phyloP scores from a whole-genome alignment of 2,888 invertebrate genomes.

The Tiphia femorata region DNA sequence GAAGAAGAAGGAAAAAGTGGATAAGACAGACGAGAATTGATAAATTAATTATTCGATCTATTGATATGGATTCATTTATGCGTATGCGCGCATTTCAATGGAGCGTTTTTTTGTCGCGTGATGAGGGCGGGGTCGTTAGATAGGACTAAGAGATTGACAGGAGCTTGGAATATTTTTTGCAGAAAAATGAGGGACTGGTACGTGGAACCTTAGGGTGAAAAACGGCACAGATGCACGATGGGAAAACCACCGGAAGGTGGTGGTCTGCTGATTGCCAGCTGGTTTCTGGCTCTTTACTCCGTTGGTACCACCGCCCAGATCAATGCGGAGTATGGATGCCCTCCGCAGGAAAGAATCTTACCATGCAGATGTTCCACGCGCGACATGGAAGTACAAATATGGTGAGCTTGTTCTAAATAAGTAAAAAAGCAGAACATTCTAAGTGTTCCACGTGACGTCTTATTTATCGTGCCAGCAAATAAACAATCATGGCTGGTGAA shows the following conservation, averaged over 20 bases:
- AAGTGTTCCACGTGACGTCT: too few relatives aligned
- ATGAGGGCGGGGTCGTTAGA: too few relatives aligned
- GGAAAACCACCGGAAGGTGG: constrained; percentile 60
- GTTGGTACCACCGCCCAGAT: constrained; percentile 45
- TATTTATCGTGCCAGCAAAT: too few relatives aligned
- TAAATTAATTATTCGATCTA: too few relatives aligned
- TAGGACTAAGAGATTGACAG: constrained; percentile 17
- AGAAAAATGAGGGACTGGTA: constrained; percentile 49
- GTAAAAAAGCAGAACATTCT: too few relatives aligned
- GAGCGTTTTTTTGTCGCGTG: too few relatives aligned
- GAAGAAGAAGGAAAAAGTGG: too few relatives aligned
- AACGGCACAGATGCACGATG: constrained; percentile 64
- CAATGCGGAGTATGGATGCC: constrained; percentile 73
- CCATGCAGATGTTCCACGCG: constrained; percentile 87
- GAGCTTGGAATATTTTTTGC: constrained; percentile 15
- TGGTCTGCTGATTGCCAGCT: constrained; percentile 46
- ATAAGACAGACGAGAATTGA: too few relatives aligned
- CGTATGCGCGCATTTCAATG: too few relatives aligned
- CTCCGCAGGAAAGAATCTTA: constrained; percentile 81
- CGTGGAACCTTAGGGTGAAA: constrained; percentile 41
- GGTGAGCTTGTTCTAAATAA: constrained; percentile 76
- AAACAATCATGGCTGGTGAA: neutral
- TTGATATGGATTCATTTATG: too few relatives aligned
- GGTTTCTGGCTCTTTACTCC: constrained; percentile 39
- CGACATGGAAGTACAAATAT: constrained; percentile 86